A percentile compares a stretch with the other conserved stretches of the same genome.
These are phyloP conservation scores for Microchrysa polita DNA, from an alignment of 2,888 invertebrate genomes.

Conservation along the genomic window DNA sequence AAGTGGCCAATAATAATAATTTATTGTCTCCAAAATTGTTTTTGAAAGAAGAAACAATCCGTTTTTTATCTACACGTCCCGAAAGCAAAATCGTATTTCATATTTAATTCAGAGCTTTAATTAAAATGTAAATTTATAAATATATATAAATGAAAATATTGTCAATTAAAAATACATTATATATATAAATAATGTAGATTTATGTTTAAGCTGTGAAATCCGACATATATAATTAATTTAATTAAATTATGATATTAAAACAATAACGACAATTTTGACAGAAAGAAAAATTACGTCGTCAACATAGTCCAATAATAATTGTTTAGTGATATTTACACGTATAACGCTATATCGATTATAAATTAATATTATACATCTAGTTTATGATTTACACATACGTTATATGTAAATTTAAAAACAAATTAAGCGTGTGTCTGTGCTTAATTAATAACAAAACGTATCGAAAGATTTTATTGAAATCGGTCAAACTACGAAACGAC, in stretches of 20 bases:
- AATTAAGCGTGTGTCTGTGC: conserved; percentile 25
- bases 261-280: too few species aligned
- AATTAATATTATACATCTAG: conserved; percentile 7
- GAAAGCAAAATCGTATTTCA: neutral
- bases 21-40: neutral
- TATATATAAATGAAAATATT: conserved; percentile 42
- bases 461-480: neutral
- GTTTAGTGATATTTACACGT: conserved; percentile 44
- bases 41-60: neutral
- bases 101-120: conserved; percentile 31
- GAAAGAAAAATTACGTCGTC: neutral
- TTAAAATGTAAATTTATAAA: conserved; percentile 22
- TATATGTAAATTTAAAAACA: conserved; percentile 6
- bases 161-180: conserved; percentile 43
- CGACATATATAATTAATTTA: conserved; percentile 1
- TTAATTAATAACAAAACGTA: conserved; percentile 6
- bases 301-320: conserved; percentile 43
- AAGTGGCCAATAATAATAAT: conserved; percentile 44
- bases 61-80: neutral
- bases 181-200: neutral
- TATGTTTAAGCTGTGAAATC: neutral
- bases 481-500: conserved; percentile 11
- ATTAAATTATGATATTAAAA: neutral
- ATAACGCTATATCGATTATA: conserved; percentile 18
- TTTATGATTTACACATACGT: too few species aligned